Evolutionary conservation across 1,140 invertebrate species (phyloP), one percentile per base, ranked within the genome.

Genomic region (Drosophila truncata): DNA sequence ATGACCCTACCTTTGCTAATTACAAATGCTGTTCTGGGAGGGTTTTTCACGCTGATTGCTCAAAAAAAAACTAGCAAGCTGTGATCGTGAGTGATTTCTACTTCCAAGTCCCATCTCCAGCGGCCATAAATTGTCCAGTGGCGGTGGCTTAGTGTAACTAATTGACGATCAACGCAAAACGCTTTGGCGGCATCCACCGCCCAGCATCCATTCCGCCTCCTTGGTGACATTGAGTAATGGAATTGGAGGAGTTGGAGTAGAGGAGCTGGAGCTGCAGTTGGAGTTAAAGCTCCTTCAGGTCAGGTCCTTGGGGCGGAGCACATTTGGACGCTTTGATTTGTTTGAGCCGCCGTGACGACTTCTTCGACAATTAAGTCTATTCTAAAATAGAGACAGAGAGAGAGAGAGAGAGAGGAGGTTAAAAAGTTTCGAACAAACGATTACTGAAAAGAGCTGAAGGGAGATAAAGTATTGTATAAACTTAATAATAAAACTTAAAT

Each of bases 181-280:
- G 69, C 69, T 71, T 72, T 71, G 72, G 72, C 74, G 74, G 74
- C 72, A 65, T 66, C 47, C n/a, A 42, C 47, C 25, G 58, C 70
- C 59, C 72, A 39, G 44, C 60, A 27, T 5, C 69, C 67, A 67
- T 29, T 20, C 62, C 60, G 27, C 50, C 44, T 27, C 14, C 50
- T 62, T 74, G 70, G 52, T 87, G 83, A 87, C 83, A 87, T 87
- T 87, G 83, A 87, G 83, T 87, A 87, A 87, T 87, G 84, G 44
- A 61, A 67, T 55, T 14, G 31, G 49, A 20, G 18, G 39, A 46
- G 63, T 59, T 29, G 37, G 52, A 44, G 50, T 23, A 4, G 27
- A 4, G 27, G 2, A 52, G 27, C 4, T 49, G 27, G 3, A 50
- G 41, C 1, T 44, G 37, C 2, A 23, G 3, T 1, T 61, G 10